These are phyloP conservation scores for Pseudococcus jackbeardsleyi DNA, from an alignment of 2,888 invertebrate species.

Conservation along the genomic window DNA sequence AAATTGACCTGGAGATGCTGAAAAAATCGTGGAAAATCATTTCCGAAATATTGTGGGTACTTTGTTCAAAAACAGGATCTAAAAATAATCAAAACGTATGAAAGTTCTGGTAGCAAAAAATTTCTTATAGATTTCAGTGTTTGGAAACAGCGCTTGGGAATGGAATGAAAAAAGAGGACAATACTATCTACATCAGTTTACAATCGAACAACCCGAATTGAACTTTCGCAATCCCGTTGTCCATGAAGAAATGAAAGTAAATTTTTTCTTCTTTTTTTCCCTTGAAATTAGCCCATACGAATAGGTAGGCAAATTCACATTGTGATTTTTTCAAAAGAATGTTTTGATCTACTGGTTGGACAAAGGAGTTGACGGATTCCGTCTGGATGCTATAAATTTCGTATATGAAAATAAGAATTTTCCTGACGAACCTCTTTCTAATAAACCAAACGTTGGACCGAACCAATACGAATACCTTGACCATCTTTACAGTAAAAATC, in stretches of 20 bases:
- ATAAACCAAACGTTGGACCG: slow-evolving; percentile 69
- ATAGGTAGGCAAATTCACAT: not conserved
- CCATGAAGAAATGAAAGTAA: slow-evolving; percentile 72
- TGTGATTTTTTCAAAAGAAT: slow-evolving; percentile 69
- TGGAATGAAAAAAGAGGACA: slow-evolving; percentile 76
- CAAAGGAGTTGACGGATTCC: slow-evolving; percentile 82
- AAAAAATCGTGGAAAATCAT: too few relatives aligned
- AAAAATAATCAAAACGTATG: not conserved
- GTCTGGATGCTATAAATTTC: slow-evolving; percentile 73
- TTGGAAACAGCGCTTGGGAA: slow-evolving; percentile 79
- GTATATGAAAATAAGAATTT: slow-evolving; percentile 69
- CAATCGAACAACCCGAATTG: slow-evolving; percentile 77
- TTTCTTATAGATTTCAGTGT: slow-evolving; percentile 67
- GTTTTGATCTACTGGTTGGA: slow-evolving; percentile 82
- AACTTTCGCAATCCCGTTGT: slow-evolving; percentile 77
- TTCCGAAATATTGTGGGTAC: too few relatives aligned
- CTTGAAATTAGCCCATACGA: too few relatives aligned
- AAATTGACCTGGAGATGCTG: too few relatives aligned
- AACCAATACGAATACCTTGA: slow-evolving; percentile 74
- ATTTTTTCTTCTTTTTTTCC: not conserved
- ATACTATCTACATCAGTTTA: slow-evolving; percentile 80
- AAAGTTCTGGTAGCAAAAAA: not conserved
- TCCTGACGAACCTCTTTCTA: slow-evolving; percentile 74
- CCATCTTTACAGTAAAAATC: slow-evolving; percentile 78
- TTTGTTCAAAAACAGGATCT: too few relatives aligned